Evolutionary conservation across 2,797 vertebrate genomes (phyloP), one percentile per base, ranked within the genome.

Genomic region (Coccyzus lansbergi): DNA sequence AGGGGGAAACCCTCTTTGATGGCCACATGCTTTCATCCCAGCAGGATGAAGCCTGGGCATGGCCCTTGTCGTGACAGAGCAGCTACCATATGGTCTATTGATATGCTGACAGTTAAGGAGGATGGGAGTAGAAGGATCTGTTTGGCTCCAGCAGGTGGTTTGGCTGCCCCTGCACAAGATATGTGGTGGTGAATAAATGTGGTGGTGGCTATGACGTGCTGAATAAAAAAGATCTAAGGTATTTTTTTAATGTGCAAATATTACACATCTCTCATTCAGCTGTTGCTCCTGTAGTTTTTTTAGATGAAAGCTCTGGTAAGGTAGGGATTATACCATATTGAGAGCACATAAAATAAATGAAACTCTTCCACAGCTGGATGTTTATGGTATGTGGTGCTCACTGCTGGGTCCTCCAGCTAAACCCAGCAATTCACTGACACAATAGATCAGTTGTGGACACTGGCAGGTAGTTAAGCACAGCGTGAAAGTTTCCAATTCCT

Each of bases 41-140:
- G 75, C 40, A 80, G 51, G 26, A 42, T 36, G 62, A 69, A 69
- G 31, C 18, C 22, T 53, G 40, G 12, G 7, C 0, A 0, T 67
- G n/a, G 2, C 5, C 22, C 29, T 10, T 0, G 0, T 29, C 36
- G 6, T 18, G 44, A 25, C 49, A 52, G 53, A 76, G 69, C 26
- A 33, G 36, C 19, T 36, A 38, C 28, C n/a, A 31, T 22, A 15
- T 0, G 5, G 44, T n/a, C 60, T 55, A 71, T 10, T 12, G 24
- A 58, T 48, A 31, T 67, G 36, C 44, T 31, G 44, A 26, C 14
- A 71, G 48, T 12, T 25, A 22, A 42, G 42, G 25, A 65, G 21
- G 58, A 31, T 4, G 2, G 46, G 40, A 38, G 26, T 15, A 65
- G n/a, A 55, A 70, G 22, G 15, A 22, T 8, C 38, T 71, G 15